Evolutionary conservation across 2,113 vertebrate species (phyloP).

Genomic region (Boleophthalmus pectinirostris): DNA sequence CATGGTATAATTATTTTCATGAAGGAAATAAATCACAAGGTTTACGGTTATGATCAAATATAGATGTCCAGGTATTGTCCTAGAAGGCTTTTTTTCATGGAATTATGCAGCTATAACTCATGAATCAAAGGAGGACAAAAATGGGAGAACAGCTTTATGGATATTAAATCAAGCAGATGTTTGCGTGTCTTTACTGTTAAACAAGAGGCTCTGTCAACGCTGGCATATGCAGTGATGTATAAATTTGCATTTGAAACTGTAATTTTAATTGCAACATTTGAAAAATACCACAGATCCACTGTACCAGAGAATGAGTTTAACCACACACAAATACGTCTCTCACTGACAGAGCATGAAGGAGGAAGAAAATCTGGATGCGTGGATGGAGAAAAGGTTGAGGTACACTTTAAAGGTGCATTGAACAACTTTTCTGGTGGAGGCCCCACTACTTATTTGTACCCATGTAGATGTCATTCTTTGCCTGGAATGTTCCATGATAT

Average conservation of each 20-base stretch:
- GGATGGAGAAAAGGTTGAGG: background rate
- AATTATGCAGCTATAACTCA: background rate
- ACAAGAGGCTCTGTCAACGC: background rate
- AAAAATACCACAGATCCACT: no score
- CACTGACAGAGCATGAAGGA: no score
- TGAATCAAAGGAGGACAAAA: background rate
- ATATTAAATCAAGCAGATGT: background rate
- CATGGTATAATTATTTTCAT: background rate
- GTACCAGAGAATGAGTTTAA: no score
- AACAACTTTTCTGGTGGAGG: no score
- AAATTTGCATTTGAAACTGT: background rate
- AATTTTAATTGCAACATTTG: background rate
- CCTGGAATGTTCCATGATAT: no score
- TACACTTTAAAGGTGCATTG: background rate
- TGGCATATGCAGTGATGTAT: background rate
- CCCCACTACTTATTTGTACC: no score
- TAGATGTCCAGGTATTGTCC: background rate
- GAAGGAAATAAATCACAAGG: background rate
- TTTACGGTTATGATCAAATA: background rate
- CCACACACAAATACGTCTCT: background rate
- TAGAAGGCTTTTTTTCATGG: background rate
- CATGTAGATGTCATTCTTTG: no score
- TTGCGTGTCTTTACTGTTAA: background rate
- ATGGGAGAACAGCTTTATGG: slow-evolving; percentile 3
- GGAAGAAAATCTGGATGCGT: background rate